Base-by-base conservation (phyloP, 35 echinoderm and acorn worm genomes). In the Anneissia japonica region DNA sequence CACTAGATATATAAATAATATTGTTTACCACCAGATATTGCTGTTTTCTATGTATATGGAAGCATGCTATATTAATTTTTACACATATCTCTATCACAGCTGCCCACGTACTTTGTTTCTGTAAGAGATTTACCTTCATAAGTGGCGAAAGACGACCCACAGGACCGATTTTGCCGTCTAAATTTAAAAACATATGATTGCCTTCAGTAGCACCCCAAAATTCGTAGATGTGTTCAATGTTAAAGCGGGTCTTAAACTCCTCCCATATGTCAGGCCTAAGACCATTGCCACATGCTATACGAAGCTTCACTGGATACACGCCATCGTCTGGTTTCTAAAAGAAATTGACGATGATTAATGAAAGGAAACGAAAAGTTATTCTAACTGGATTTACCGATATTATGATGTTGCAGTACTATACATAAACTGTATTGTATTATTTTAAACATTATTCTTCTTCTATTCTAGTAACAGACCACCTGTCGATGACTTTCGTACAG, bases 121-220 rank as follows among this genome's bases (percentile, higher is more conserved):
- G 23, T 2, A 46, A 84, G 39, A 0, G 11, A 38, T 80, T 0
- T 40, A 92, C 90, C 90, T 92, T 87, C 28, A 92, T 19, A 32
- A 92, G 55, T 33, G 84, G 79, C 29, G 84, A 79, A 78, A 81
- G 35, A 19, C 90, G 79, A 23, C 90, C 90, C 0, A 92, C 72
- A 41, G 84, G 80, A 35, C 90, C 90, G 13, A 92, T 79, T 92
- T 87, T 92, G 13, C 85, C 90, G 32, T 92, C 84, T 28, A 46
- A 38, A 79, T 92, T 92, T 34, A 81, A 75, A 39, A 81, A 82
- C 13, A 86, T 46, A 10, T 82, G 45, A 32, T 81, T 86, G 5
- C 90, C 46, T 80, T 92, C 90, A 10, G 84, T 92, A 1, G 90
- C 84, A 30, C 84, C 90, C n/a, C 87, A 92, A 35, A 87, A 81